phyloP scores from a whole-genome alignment of 2,797 vertebrate genomes.

The Hyperoplus immaculatus region DNA sequence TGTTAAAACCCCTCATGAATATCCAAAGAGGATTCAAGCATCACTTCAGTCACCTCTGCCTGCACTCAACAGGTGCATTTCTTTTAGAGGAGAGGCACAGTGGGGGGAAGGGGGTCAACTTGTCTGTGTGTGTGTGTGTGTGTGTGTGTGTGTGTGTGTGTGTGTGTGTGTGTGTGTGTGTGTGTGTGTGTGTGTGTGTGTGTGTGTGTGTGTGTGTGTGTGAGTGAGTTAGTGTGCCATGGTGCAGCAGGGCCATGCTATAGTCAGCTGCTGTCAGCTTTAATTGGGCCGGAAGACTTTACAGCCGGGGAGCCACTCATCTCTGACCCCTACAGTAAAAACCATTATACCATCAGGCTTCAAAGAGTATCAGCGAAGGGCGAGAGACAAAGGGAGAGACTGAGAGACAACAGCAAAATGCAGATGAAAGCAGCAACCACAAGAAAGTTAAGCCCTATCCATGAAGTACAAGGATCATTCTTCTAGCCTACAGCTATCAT shows the following conservation, averaged over 20 bases:
- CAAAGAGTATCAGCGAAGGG: conserved; percentile 65
- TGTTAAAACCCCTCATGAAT: conserved; percentile 58
- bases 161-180: no score
- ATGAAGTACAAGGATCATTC: no score
- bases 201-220: background rate
- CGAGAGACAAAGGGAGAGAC: conserved; percentile 45
- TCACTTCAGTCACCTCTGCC: conserved; percentile 40
- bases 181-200: no score
- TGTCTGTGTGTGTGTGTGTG: conserved; percentile 1
- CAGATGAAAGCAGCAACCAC: conserved; percentile 34
- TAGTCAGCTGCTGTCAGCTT: conserved; percentile 74
- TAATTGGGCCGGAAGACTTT: conserved; percentile 65
- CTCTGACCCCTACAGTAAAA: conserved; percentile 72
- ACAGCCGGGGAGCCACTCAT: conserved; percentile 64
- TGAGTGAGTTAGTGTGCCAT: no score
- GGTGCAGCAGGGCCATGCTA: conserved; percentile 36
- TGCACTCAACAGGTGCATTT: conserved; percentile 46
- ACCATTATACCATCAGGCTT: conserved; percentile 73
- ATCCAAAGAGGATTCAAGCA: conserved; percentile 44
- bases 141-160: no score
- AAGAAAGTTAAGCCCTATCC: conserved; percentile 3
- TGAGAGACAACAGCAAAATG: conserved; percentile 27
- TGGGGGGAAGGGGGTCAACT: conserved; percentile 49
- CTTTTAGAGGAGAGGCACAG: conserved; percentile 52
- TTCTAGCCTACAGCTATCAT: no score